Evolutionary conservation across 1,140 invertebrate species (phyloP).

Genomic region (Steinernema khuongi): DNA sequence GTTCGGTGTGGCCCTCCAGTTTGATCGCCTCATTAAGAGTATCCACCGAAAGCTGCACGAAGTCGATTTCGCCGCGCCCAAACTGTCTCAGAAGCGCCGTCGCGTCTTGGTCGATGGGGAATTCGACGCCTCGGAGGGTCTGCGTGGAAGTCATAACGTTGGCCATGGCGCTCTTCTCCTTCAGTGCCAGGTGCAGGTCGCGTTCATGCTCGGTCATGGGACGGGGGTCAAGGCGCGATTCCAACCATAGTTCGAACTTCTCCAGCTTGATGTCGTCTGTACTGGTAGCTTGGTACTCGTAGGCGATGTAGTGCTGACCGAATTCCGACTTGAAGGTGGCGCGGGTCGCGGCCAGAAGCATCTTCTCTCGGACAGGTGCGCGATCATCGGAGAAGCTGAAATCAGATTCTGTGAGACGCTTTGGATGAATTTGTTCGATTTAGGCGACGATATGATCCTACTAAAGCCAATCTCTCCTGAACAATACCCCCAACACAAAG

Average conservation of each 20-base stretch:
- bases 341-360: conserved; percentile 97
- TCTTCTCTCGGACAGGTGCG: conserved; percentile 75
- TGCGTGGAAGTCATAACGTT: conserved; percentile 42
- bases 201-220: conserved; percentile 45
- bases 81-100: conserved; percentile 68
- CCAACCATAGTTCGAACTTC: conserved; percentile 44
- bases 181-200: conserved; percentile 41
- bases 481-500: background rate
- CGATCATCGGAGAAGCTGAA: conserved; percentile 58
- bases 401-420: conserved; percentile 2
- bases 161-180: conserved; percentile 37
- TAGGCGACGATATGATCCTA: too few species aligned
- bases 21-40: conserved; percentile 58
- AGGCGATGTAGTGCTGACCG: conserved; percentile 78
- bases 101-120: conserved; percentile 80
- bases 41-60: conserved; percentile 65
- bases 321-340: conserved; percentile 95
- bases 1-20: conserved; percentile 40
- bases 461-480: too few species aligned
- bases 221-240: conserved; percentile 32
- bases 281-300: conserved; percentile 79
- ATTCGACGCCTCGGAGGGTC: conserved; percentile 71
- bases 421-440: conserved; percentile 31
- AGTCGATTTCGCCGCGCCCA: conserved; percentile 63
- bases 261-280: conserved; percentile 64